phyloP scores from a whole-genome alignment of 2,888 invertebrate genomes.

The Drosophila imparisetae region DNA sequence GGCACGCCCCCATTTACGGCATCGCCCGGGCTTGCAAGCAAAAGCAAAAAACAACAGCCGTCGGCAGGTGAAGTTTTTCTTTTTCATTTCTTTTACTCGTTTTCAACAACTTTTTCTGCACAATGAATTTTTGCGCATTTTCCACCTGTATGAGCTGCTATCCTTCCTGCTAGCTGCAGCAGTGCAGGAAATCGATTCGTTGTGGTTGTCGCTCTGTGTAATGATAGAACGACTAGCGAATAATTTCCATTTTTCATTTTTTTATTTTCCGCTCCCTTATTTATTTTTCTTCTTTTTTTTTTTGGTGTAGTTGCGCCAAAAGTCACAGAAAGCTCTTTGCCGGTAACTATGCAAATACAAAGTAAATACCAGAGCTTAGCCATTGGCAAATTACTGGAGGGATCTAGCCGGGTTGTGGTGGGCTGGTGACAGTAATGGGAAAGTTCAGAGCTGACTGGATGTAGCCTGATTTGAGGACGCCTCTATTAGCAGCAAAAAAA shows the following conservation, averaged over 20 bases:
- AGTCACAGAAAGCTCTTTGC: slow-evolving; percentile 50
- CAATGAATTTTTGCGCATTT: slow-evolving; percentile 81
- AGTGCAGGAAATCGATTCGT: slow-evolving; percentile 71
- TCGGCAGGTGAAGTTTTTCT: slow-evolving; percentile 60
- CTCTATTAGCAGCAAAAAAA: slow-evolving; percentile 43
- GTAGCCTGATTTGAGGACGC: background rate
- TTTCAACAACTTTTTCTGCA: slow-evolving; percentile 74
- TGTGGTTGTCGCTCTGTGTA: slow-evolving; percentile 70
- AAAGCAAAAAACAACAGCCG: slow-evolving; percentile 66
- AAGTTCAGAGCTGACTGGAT: slow-evolving; percentile 11
- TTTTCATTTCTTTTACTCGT: slow-evolving; percentile 20
- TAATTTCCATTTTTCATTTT: slow-evolving; percentile 45
- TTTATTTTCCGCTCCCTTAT: slow-evolving; percentile 2
- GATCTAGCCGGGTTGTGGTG: background rate
- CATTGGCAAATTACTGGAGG: slow-evolving; percentile 51
- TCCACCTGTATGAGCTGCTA: slow-evolving; percentile 74
- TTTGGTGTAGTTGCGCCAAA: slow-evolving; percentile 32
- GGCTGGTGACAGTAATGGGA: slow-evolving; percentile 3
- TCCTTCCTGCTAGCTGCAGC: background rate
- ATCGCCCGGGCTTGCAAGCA: slow-evolving; percentile 22
- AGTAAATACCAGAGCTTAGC: slow-evolving; percentile 63
- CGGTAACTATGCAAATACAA: slow-evolving; percentile 67
- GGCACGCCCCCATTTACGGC: slow-evolving; percentile 31
- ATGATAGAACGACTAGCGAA: slow-evolving; percentile 48
- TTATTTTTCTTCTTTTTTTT: slow-evolving; percentile 12